Evolutionary conservation across 2,888 invertebrate species (phyloP).

Genomic region (Stratiomys singularior): DNA sequence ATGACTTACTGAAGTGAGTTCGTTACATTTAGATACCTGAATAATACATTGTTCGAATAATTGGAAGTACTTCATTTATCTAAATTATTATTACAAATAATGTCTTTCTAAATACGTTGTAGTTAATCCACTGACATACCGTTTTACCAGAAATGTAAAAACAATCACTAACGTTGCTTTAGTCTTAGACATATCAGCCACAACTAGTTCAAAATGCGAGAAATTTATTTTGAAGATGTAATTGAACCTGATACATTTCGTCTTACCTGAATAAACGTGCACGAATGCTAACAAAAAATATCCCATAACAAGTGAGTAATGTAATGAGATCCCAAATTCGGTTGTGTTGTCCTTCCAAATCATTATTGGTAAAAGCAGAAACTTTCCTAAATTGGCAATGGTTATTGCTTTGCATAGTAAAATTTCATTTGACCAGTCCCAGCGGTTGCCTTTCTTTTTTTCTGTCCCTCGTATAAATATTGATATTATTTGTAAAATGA

Average conservation of each 20-base stretch:
- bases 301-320: conserved; percentile 71
- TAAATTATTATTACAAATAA: conserved; percentile 25
- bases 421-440: conserved; percentile 40
- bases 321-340: conserved; percentile 64
- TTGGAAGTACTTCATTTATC: no score
- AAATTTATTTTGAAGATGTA: no score
- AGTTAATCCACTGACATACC: conserved; percentile 13
- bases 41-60: no score
- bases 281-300: conserved; percentile 74
- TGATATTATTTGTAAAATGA: conserved; percentile 47
- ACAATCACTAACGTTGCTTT: conserved; percentile 10
- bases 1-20: no score
- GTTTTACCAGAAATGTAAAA: conserved; percentile 29
- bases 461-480: conserved; percentile 57
- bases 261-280: conserved; percentile 73
- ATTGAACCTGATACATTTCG: no score
- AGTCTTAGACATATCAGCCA: conserved; percentile 36
- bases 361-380: conserved; percentile 72
- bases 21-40: no score
- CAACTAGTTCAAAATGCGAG: conserved; percentile 32
- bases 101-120: conserved; percentile 35
- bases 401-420: conserved; percentile 70
- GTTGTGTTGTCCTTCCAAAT: conserved; percentile 70
- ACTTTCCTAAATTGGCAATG: conserved; percentile 70
- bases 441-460: conserved; percentile 71